phyloP scores from a whole-genome alignment of 1,140 invertebrate genomes.

The Aphelenchoides avenae region DNA sequence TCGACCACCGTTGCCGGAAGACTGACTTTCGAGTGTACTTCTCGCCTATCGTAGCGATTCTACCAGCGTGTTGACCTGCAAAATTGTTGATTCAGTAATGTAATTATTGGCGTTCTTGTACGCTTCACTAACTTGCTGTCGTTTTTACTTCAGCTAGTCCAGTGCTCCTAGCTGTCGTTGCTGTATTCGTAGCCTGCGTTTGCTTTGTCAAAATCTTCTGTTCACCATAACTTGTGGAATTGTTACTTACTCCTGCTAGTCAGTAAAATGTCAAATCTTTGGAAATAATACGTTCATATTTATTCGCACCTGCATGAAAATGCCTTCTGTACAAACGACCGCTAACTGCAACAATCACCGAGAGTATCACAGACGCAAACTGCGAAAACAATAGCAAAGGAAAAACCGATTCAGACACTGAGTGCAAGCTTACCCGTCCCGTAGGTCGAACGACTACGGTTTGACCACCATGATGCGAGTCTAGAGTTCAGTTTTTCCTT shows the following conservation, averaged over 20 bases:
- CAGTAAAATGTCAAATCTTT: too few relatives aligned
- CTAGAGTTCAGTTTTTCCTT: constrained; percentile 58
- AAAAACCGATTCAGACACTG: background rate
- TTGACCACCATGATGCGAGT: constrained; percentile 20
- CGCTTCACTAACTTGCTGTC: too few relatives aligned
- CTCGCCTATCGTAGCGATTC: constrained; percentile 6
- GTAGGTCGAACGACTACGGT: background rate
- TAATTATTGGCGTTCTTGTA: too few relatives aligned
- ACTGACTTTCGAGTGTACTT: constrained; percentile 5
- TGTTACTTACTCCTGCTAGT: too few relatives aligned
- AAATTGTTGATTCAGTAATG: background rate
- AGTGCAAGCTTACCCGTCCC: background rate
- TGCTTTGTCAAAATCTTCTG: too few relatives aligned
- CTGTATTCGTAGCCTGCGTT: too few relatives aligned
- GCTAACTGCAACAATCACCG: constrained; percentile 18
- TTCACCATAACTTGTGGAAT: too few relatives aligned
- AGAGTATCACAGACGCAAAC: background rate
- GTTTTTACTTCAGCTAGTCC: too few relatives aligned
- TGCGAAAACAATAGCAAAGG: constrained; percentile 1
- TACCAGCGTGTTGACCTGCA: too few relatives aligned
- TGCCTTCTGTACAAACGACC: background rate
- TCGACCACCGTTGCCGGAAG: constrained; percentile 28
- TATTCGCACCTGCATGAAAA: background rate
- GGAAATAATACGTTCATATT: too few relatives aligned
- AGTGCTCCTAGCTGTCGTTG: too few relatives aligned